These are phyloP conservation scores for Catalaphyllia jardinei DNA, from an alignment of 64 coral and sea anemone species.

Conservation along the genomic window DNA sequence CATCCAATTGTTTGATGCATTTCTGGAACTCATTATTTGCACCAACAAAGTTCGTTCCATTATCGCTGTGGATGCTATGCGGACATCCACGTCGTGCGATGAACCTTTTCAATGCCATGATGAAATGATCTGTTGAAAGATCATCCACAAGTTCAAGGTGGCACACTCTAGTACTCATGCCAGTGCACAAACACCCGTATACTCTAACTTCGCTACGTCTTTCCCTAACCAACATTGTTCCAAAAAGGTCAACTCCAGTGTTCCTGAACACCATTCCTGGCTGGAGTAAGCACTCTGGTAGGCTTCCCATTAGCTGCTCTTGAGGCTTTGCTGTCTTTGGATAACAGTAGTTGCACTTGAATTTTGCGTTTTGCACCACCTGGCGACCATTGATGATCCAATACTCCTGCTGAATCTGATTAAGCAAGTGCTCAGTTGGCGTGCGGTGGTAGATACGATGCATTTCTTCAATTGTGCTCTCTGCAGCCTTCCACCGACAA, in stretches of 20 bases:
- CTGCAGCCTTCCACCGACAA: slow-evolving; percentile 17
- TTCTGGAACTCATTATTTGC: too few species aligned
- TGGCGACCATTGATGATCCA: slow-evolving; percentile 14
- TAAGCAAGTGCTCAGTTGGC: slow-evolving; percentile 2
- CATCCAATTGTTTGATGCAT: too few species aligned
- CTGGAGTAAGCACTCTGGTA: background rate
- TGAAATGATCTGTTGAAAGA: too few species aligned
- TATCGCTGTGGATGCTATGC: too few species aligned
- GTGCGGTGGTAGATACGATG: slow-evolving; percentile 31
- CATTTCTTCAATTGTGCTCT: background rate
- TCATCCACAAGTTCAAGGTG: too few species aligned
- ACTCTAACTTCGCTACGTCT: slow-evolving; percentile 31
- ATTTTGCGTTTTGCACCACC: background rate
- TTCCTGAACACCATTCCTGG: slow-evolving; percentile 27
- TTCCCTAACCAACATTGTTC: slow-evolving; percentile 29
- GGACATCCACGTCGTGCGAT: too few species aligned
- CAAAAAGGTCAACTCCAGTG: too few species aligned
- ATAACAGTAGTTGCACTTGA: slow-evolving; percentile 26
- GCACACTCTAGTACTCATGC: background rate
- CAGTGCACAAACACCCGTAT: slow-evolving; percentile 53
- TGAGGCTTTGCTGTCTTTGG: too few species aligned
- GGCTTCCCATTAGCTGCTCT: slow-evolving; percentile 47
- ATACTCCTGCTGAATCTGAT: slow-evolving; percentile 24
- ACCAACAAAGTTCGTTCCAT: too few species aligned
- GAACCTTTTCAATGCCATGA: too few species aligned